Percentiles rank a stretch among this genome's conserved stretches.
phyloP scores from a whole-genome alignment of 2,113 vertebrate species.

The Mandrillus leucophaeus region DNA sequence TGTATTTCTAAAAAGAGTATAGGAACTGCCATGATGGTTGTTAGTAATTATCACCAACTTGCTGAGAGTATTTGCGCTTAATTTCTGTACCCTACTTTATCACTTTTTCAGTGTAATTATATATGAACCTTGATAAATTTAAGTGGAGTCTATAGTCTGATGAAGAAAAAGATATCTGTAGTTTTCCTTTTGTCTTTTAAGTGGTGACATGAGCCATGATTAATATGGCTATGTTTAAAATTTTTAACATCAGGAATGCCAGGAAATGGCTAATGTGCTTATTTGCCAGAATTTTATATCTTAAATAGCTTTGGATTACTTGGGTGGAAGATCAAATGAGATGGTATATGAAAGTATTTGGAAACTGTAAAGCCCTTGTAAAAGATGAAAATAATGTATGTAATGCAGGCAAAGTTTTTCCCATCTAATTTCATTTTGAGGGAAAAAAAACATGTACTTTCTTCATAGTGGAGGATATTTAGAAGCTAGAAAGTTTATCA shows the following conservation, averaged over 20 bases:
- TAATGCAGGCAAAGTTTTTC: not conserved
- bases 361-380: not conserved
- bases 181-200: slow-evolving; percentile 1
- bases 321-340: slow-evolving; percentile 7
- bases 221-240: slow-evolving; percentile 14
- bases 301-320: slow-evolving; percentile 12
- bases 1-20: not conserved
- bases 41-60: not conserved
- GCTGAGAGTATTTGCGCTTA: not conserved
- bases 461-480: not conserved
- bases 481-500: not conserved
- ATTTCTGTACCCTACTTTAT: not conserved
- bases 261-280: not conserved
- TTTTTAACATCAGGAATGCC: not conserved
- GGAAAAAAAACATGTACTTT: not conserved
- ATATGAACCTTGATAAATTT: not conserved
- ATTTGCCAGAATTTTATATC: not conserved
- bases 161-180: not conserved
- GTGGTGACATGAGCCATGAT: not conserved
- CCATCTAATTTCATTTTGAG: slow-evolving; percentile 22
- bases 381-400: not conserved
- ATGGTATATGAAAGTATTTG: not conserved
- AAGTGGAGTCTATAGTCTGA: not conserved
- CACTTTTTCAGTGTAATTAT: not conserved
- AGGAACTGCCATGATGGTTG: not conserved